Conservation (phyloP, 2,888 invertebrate genomes). For the Creontiades dilutus region DNA sequence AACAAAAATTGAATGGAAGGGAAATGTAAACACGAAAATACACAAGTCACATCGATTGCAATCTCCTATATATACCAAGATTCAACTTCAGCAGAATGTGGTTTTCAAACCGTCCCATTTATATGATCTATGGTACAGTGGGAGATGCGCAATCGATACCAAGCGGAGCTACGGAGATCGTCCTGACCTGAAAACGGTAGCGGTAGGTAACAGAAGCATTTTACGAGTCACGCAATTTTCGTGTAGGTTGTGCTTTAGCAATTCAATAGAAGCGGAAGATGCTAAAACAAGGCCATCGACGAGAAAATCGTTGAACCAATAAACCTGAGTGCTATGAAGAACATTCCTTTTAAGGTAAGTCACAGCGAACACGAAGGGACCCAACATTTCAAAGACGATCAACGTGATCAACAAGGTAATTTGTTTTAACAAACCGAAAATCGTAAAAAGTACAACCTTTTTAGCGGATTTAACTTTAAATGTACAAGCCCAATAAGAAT, state of each 20-base stretch:
- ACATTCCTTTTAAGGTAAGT: neutral
- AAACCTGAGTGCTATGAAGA: neutral
- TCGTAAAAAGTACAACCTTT: no score
- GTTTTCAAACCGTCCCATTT: neutral
- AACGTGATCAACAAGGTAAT: no score
- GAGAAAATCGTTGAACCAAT: constrained; percentile 24
- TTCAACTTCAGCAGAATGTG: no score
- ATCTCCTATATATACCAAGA: no score
- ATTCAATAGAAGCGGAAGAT: neutral
- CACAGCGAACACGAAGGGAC: neutral
- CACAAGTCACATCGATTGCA: no score
- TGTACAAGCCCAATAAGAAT: no score
- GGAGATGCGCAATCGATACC: neutral
- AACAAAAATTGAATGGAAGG: no score
- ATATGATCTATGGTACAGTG: neutral
- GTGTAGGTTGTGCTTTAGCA: neutral
- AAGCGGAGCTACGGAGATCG: constrained; percentile 10
- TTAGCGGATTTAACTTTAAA: no score
- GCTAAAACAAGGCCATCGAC: constrained; percentile 11
- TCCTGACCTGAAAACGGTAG: neutral
- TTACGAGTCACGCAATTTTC: constrained; percentile 36
- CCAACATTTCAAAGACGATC: constrained; percentile 7
- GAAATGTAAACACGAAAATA: no score
- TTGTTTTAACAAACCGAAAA: no score
- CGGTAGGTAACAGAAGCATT: neutral